Base-by-base conservation (phyloP, 1,140 invertebrate genomes). In the Microplitis demolitor region DNA sequence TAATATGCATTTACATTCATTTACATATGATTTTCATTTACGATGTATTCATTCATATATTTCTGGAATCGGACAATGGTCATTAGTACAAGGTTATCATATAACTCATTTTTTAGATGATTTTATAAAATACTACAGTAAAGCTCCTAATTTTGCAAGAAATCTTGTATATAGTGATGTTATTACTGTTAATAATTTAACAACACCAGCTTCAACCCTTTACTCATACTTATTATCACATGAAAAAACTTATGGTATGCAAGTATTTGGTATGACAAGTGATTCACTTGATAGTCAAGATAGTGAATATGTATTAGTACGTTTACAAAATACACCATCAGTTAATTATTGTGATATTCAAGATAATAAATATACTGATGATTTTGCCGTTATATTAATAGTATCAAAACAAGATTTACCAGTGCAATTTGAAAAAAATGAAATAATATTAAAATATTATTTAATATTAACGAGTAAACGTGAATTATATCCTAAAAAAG, bases 11-110 rank as follows among this genome's bases (percentile, higher is more conserved):
- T 87, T 96, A 39, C 95, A 96, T 85, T 96, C 95, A 1, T 96
- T 96, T 80, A 94, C 94, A 0, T 95, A 96, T 78, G 95, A 96
- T 83, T 96, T 94, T 82, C 95, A 96, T 84, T 86, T 96, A 39
- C 88, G 94, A 66, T 91, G 90, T 54, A 90, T 95, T 68, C 90
- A 92, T 78, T 89, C 90, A 0, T 95, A 94, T 77, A 90, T 96
- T 37, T 89, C 90, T 73, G 91, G 90, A 24, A 88, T 88, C 69
- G 83, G 85, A 60, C 88, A 90, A 31, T 85, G 89, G 69, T 87
- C 90, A 33, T 88, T 95, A 51, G 89, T 90, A 72, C 90, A 90
- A 69, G 91, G 90, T 1, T 95, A 95, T 81, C 92, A 95, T 80
- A 82, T 95, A 1, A 92, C 91, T 24, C 90, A 91, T 69, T 96